Percentiles rank a stretch among this genome's conserved stretches.
These are phyloP conservation scores for Tortrix viridana DNA, from an alignment of 2,888 invertebrate genomes.

Conservation along the genomic window DNA sequence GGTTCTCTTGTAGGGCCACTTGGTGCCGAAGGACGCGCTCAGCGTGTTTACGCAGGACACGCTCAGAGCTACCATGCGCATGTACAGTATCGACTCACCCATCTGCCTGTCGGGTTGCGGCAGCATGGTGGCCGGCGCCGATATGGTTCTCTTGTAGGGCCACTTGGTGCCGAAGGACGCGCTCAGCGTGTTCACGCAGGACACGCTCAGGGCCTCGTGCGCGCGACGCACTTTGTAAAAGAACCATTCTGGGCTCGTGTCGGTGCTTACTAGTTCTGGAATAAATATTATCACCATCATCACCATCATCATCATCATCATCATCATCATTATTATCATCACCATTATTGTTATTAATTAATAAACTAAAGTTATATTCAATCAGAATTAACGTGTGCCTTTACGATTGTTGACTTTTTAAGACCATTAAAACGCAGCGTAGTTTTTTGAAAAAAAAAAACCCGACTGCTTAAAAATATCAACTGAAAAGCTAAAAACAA, in stretches of 20 bases:
- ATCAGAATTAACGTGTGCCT: too few species aligned
- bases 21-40: conserved; percentile 94
- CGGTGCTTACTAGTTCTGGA: conserved; percentile 94
- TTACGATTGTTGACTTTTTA: too few species aligned
- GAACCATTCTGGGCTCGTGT: conserved; percentile 93
- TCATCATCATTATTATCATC: too few species aligned
- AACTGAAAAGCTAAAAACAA: too few species aligned
- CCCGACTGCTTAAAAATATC: too few species aligned
- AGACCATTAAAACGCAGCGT: too few species aligned
- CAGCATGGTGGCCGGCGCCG: conserved; percentile 94
- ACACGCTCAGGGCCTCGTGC: conserved; percentile 92
- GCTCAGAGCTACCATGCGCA: conserved; percentile 85
- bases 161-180: conserved; percentile 96
- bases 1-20: conserved; percentile 97
- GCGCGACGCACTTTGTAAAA: conserved; percentile 94
- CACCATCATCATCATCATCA: too few species aligned
- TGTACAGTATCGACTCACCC: conserved; percentile 81
- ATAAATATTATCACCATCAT: too few species aligned
- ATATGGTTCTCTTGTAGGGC: conserved; percentile 97
- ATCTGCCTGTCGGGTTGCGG: conserved; percentile 89
- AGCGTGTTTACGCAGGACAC: conserved; percentile 88
- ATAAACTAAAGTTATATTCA: too few species aligned
- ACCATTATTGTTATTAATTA: too few species aligned
- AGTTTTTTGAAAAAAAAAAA: too few species aligned
- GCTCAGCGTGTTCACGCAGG: conserved; percentile 88